These are phyloP conservation scores for Hipparchia sbordonii DNA, from an alignment of 2,888 invertebrate genomes.

Conservation along the genomic window DNA sequence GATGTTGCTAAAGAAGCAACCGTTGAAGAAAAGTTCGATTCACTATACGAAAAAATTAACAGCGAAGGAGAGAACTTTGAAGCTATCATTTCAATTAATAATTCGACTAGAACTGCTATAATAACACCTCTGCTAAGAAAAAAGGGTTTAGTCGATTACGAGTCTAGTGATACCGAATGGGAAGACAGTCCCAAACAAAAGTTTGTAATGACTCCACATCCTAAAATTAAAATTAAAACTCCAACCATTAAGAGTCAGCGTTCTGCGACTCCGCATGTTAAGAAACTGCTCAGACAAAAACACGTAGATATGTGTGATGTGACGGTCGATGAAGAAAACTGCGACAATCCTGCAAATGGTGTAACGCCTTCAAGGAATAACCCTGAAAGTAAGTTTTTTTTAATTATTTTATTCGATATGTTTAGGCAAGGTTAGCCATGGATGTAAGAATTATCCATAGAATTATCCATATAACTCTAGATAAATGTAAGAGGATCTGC, in stretches of 20 bases:
- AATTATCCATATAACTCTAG: no score
- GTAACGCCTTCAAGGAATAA: constrained; percentile 58
- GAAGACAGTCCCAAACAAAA: constrained; percentile 48
- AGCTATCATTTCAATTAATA: constrained; percentile 62
- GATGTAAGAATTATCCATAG: no score
- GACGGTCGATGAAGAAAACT: constrained; percentile 49
- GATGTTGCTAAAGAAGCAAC: constrained; percentile 41
- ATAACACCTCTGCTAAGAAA: constrained; percentile 70
- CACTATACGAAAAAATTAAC: constrained; percentile 60
- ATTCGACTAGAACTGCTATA: constrained; percentile 65
- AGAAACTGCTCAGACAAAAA: constrained; percentile 64
- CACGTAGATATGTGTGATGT: constrained; percentile 60
- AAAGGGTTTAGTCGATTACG: constrained; percentile 70
- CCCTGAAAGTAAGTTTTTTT: constrained; percentile 49
- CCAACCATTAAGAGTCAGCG: constrained; percentile 60
- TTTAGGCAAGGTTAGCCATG: no score
- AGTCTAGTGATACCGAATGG: constrained; percentile 64
- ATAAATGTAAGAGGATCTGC: no score
- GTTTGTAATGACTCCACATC: constrained; percentile 54
- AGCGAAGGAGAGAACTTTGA: constrained; percentile 58
- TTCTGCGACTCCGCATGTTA: constrained; percentile 67
- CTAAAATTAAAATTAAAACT: constrained; percentile 57
- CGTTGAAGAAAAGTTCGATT: constrained; percentile 67
- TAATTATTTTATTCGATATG: no score
- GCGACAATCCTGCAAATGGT: constrained; percentile 47